Evolutionary conservation across 2,888 invertebrate species (phyloP).

Genomic region (Cremastobaeus sp.): DNA sequence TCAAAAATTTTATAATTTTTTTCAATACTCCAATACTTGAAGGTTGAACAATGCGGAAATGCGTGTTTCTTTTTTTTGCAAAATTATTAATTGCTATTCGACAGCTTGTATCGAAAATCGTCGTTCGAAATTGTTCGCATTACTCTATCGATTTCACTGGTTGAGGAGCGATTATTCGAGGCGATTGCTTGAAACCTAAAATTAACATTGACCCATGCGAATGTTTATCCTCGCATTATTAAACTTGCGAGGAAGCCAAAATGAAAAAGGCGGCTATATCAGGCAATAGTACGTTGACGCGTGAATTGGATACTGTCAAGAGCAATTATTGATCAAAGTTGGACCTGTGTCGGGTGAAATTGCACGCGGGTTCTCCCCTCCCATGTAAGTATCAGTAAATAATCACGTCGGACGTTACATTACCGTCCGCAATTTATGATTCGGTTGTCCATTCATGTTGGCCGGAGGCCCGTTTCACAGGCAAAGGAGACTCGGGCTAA

Average conservation of each 20-base stretch:
- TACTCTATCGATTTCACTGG: no score
- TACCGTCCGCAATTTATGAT: conserved; percentile 76
- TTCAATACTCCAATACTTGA: no score
- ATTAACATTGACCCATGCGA: no score
- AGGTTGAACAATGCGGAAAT: no score
- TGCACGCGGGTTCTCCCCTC: conserved; percentile 58
- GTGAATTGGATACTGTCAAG: conserved; percentile 55
- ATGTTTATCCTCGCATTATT: neutral
- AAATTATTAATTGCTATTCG: no score
- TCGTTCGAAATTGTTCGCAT: no score
- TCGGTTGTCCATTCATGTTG: conserved; percentile 72
- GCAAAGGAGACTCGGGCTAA: conserved; percentile 54
- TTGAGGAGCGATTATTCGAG: no score
- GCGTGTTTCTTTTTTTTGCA: no score
- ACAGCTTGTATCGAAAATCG: no score
- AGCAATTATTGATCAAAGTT: conserved; percentile 56
- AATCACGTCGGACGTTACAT: conserved; percentile 76
- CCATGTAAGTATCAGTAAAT: conserved; percentile 76
- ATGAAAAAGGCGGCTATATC: neutral
- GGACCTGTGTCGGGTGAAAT: conserved; percentile 49
- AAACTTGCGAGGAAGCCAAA: neutral
- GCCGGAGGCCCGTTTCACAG: conserved; percentile 68
- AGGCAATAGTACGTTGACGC: conserved; percentile 33
- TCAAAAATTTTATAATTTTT: no score
- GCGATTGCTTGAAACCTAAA: no score